Evolutionary conservation across 1,140 invertebrate species (phyloP), one percentile per base, ranked within the genome.

Genomic region (Polypedilum vanderplanki): DNA sequence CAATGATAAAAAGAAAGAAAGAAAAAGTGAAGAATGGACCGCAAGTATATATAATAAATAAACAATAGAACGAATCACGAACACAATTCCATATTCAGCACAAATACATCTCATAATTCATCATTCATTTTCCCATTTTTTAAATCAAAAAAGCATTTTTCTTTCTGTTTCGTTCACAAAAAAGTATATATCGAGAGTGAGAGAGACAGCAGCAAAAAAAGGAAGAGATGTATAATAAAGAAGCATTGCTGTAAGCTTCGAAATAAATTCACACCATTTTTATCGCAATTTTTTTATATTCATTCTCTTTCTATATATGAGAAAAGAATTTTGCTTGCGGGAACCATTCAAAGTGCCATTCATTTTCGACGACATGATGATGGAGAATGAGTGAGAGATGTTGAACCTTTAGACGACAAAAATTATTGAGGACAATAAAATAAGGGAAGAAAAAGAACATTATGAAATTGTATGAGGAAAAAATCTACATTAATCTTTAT

Each of bases 101-200:
- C 17, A 70, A 70, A 22, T 70, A 22, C 65, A 8, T n/a, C 17
- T 22, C 65, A 70, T 70, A 70, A 70, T 22, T 70, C 65, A 70
- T 70, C 65, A 70, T 70, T 70, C 65, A 70, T 70, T 70, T 22
- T 22, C 65, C n/a, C 46, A 57, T 57, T 57, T 57, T 57, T 57
- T 57, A 57, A 57, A 57, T 57, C 46, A 57, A 57, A 57, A 57
- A 57, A 57, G n/a, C 46, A 57, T 57, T 57, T 57, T 33, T 57
- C n/a, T 17, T 15, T 57, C 46, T 57, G 2, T 15, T 57, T 57
- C 46, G 8, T 57, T 57, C 46, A 57, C 10, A 12, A 57, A 57
- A 57, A 57, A 33, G 24, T 33, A 33, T 33, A 33, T 33, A n/a
- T n/a, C n/a, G n/a, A n/a, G n/a, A n/a, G n/a, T n/a, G n/a, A 1